Evolutionary conservation across 2,113 vertebrate genomes (phyloP).

Genomic region (Phalacrocorax carbo): DNA sequence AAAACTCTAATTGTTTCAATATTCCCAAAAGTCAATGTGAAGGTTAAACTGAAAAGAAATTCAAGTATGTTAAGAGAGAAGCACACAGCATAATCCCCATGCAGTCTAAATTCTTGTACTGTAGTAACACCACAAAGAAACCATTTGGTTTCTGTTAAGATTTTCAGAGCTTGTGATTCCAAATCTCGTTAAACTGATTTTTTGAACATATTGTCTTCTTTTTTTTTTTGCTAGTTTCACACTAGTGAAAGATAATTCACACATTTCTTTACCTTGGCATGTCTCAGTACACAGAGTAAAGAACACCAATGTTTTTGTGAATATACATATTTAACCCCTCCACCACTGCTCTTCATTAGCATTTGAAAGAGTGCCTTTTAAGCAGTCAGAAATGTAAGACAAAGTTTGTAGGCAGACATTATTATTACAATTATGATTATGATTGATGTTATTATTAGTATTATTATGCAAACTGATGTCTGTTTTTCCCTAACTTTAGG

Average conservation of each 20-base stretch:
- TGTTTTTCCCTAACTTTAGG: background rate
- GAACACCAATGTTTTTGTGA: background rate
- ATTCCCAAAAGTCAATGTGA: background rate
- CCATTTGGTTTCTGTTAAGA: slow-evolving; percentile 43
- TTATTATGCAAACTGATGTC: background rate
- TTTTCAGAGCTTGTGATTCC: slow-evolving; percentile 33
- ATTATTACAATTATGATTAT: no score
- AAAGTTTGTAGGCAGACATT: background rate
- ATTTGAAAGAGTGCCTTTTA: background rate
- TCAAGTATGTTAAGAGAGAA: background rate
- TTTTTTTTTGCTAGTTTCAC: slow-evolving; percentile 23
- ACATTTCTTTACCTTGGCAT: slow-evolving; percentile 48
- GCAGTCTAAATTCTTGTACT: background rate
- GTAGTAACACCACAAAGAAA: slow-evolving; percentile 32
- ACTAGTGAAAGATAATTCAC: slow-evolving; percentile 38
- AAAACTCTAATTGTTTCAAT: background rate
- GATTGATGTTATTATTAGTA: background rate
- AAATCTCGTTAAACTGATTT: slow-evolving; percentile 25
- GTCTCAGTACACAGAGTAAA: background rate
- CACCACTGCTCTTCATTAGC: background rate
- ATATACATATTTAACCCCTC: slow-evolving; percentile 21
- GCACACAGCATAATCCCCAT: background rate
- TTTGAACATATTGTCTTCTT: slow-evolving; percentile 31
- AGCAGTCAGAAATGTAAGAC: background rate
- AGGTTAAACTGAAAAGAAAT: slow-evolving; percentile 22